Evolutionary conservation across 2,888 invertebrate species (phyloP).

Genomic region (Altica lythri): DNA sequence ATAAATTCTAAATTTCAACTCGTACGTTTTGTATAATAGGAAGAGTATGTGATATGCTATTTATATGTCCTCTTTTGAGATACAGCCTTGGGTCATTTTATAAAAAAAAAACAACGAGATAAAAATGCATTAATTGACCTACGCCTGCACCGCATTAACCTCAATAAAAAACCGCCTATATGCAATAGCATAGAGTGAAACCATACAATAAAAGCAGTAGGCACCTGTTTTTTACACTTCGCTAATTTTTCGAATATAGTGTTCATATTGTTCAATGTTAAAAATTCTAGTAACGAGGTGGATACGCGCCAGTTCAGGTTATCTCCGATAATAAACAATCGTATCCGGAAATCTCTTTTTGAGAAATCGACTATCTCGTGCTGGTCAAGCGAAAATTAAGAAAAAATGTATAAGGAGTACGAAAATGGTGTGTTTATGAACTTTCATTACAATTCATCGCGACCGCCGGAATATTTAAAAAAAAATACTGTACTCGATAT

Average conservation of each 20-base stretch:
- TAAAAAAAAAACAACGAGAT: too few species aligned
- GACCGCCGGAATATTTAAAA: conserved; percentile 49
- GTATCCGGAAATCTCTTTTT: too few species aligned
- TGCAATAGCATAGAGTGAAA: conserved; percentile 7
- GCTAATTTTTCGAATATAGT: conserved; percentile 27
- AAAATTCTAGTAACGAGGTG: conserved; percentile 28
- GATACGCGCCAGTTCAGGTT: conserved; percentile 30
- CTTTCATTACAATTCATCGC: conserved; percentile 45
- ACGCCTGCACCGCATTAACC: conserved; percentile 21
- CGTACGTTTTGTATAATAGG: too few species aligned
- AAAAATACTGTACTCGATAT: conserved; percentile 48
- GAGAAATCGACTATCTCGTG: too few species aligned
- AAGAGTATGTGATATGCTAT: too few species aligned
- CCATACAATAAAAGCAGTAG: conserved; percentile 23
- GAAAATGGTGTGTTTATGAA: conserved; percentile 32
- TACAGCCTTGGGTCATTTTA: too few species aligned
- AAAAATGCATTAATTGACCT: conserved; percentile 24
- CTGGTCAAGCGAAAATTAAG: too few species aligned
- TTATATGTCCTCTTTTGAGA: too few species aligned
- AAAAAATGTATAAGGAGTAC: conserved; percentile 39
- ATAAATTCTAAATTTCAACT: too few species aligned
- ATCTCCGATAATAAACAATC: conserved; percentile 22
- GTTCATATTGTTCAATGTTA: conserved; percentile 9
- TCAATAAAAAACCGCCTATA: conserved; percentile 21
- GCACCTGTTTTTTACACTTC: conserved; percentile 43